Evolutionary conservation across 2,888 invertebrate genomes (phyloP), one percentile per base, ranked within the genome.

Genomic region (Patella caerulea): DNA sequence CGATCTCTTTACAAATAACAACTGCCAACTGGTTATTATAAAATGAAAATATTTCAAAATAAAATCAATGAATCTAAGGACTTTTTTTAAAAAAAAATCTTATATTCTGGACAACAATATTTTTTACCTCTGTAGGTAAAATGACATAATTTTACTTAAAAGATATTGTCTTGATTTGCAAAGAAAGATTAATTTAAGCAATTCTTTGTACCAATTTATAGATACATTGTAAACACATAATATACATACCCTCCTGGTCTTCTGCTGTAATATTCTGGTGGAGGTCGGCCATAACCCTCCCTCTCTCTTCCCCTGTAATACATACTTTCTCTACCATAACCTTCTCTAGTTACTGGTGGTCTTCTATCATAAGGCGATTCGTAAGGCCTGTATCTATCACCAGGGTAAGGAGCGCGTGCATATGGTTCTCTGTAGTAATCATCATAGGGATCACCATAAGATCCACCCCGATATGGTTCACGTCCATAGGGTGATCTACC

Each of bases 351-450:
- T 3, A 83, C 79, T 12, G 80, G 78, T 45, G 85, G 85, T 3
- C 88, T 74, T 53, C 89, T 86, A 73, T 87, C 88, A 78, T 88
- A 89, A 5, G 86, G 86, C 74, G 87, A 88, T 77, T 85, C 82
- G 71, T 88, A 88, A 17, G 88, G 86, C 75, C 86, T 81, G 83
- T 86, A 88, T 65, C 88, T 83, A 76, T 88, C 88, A 81, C 82
- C 80, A 11, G 85, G 81, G 71, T 83, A 84, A 15, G 87, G 87
- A 24, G 86, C 86, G 34, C 85, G 85, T n/a, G 84, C 78, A 74
- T 86, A 87, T 45, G 86, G 79, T 70, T 87, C 86, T 76, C 86
- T 83, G 82, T 86, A 88, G 81, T 89, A 89, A 59, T 87, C 86
- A 55, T 73, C 76, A 73, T 85, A 85, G 2, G 85, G 84, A 73